A percentile compares a stretch with the other conserved stretches of the same genome.
Conservation (phyloP, 2,797 vertebrate genomes). For the Acanthurus leucopareius region DNA sequence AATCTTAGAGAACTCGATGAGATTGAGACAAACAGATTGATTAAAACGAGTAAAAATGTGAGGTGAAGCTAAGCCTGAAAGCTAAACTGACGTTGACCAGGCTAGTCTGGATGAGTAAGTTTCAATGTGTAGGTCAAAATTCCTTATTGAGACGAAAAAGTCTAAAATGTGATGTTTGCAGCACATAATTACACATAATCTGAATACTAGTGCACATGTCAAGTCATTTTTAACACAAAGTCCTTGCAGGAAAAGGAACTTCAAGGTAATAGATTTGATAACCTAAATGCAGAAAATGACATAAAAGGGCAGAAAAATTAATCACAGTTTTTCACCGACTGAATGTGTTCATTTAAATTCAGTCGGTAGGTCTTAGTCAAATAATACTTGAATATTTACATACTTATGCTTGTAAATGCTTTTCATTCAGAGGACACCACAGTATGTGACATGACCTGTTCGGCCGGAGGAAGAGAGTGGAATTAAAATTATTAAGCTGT, state of each 20-base stretch:
- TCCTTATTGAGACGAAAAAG: not conserved
- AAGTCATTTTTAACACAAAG: too few relatives aligned
- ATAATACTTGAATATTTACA: not conserved
- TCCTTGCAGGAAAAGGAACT: not conserved
- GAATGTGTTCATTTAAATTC: not conserved
- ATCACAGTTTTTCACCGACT: not conserved
- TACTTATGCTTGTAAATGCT: not conserved
- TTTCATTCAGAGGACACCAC: not conserved
- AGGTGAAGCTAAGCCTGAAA: not conserved
- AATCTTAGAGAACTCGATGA: not conserved
- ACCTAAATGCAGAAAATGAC: not conserved
- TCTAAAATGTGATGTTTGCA: not conserved
- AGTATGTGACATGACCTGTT: not conserved
- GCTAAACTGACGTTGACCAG: not conserved
- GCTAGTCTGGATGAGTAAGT: not conserved
- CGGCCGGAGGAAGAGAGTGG: not conserved
- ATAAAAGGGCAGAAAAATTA: not conserved
- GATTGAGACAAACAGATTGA: not conserved
- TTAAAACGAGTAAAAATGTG: too few relatives aligned
- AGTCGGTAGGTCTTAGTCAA: not conserved
- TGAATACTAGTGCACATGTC: not conserved
- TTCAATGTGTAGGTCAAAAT: not conserved
- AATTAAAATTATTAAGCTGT: slow-evolving; percentile 4
- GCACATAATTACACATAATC: not conserved
- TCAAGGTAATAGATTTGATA: not conserved